Percentiles rank a stretch among this genome's conserved stretches.
These are phyloP conservation scores for Drosophila crucigera DNA, from an alignment of 2,888 invertebrate genomes.

Conservation along the genomic window DNA sequence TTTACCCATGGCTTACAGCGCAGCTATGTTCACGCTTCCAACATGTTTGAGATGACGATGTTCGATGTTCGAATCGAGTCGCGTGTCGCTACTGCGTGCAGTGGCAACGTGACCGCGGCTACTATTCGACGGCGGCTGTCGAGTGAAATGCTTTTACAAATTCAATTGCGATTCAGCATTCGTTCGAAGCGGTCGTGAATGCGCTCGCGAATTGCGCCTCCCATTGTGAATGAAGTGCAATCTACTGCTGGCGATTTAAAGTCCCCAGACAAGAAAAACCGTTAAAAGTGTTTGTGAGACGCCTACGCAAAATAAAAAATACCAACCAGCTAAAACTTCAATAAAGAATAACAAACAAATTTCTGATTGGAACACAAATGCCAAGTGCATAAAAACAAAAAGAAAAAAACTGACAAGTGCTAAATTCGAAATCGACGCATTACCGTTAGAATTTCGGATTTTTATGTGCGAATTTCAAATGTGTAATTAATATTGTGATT, in stretches of 20 bases:
- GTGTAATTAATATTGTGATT: constrained; percentile 36
- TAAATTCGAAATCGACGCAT: neutral
- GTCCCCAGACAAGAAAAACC: constrained; percentile 32
- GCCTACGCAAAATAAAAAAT: neutral
- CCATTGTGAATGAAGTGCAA: constrained; percentile 37
- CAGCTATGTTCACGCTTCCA: constrained; percentile 13
- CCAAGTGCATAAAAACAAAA: neutral
- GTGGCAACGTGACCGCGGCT: constrained; percentile 79
- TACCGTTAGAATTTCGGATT: constrained; percentile 7
- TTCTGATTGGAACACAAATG: neutral
- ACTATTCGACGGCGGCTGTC: constrained; percentile 46
- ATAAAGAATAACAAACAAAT: neutral
- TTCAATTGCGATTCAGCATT: constrained; percentile 82
- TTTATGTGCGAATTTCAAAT: neutral
- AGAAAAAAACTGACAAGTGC: neutral
- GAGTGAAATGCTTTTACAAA: constrained; percentile 82
- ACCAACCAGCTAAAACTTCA: neutral
- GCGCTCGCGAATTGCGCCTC: constrained; percentile 42
- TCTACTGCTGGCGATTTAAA: constrained; percentile 39
- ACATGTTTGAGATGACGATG: constrained; percentile 34
- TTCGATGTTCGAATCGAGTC: constrained; percentile 53
- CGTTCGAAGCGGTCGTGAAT: constrained; percentile 69
- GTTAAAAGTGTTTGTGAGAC: constrained; percentile 43
- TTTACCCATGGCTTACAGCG: constrained; percentile 49
- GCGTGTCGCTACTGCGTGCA: constrained; percentile 77